Base-by-base conservation (phyloP, 1,140 invertebrate genomes). In the Anoplophora glabripennis region DNA sequence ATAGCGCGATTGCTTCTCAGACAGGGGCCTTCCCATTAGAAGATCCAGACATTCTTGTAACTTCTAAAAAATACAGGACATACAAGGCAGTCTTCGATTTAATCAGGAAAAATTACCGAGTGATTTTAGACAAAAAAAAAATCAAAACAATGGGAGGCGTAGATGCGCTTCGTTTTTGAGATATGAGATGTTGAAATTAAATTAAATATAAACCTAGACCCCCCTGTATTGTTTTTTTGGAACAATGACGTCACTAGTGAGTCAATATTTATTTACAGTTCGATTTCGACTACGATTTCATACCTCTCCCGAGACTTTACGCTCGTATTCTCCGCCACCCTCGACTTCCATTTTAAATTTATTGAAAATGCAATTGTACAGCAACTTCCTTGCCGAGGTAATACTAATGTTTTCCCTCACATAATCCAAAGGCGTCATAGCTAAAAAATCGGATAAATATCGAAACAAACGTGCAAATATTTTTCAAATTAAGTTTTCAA, bases 341-440 rank as follows among this genome's bases (percentile, higher is more conserved):
- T 74, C 68, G 4, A 51, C 60, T 41, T 79, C 77, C 8, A 78
- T 74, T 57, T 76, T 75, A 53, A 77, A 76, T 59, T 75, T 75
- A 53, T 81, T 79, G 62, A 84, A 84, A 10, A 79, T 72, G 61
- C 75, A 75, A 12, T 76, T 74, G 59, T 86, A 88, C 0, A 88
- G 76, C 7, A 84, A 56, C 63, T 85, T 84, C 53, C 86, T 82
- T 1, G 80, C 79, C 46, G 83, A 83, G n/a, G 80, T 81, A 8
- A 87, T 67, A 8, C 72, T 81, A 0, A 85, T 81, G 65, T 85
- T 78, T 12, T 81, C 78, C 21, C 79, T 76, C 0, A 85, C 75
- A 64, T 88, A 89, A 48, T 82, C 78, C 70, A 88, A 75, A 0
- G 86, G 81, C 2, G 78, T 80, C 64, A 87, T 77, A 7, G 63